These are phyloP conservation scores for Aphelocoma californica DNA, from an alignment of 2,797 vertebrate species.

Conservation along the genomic window DNA sequence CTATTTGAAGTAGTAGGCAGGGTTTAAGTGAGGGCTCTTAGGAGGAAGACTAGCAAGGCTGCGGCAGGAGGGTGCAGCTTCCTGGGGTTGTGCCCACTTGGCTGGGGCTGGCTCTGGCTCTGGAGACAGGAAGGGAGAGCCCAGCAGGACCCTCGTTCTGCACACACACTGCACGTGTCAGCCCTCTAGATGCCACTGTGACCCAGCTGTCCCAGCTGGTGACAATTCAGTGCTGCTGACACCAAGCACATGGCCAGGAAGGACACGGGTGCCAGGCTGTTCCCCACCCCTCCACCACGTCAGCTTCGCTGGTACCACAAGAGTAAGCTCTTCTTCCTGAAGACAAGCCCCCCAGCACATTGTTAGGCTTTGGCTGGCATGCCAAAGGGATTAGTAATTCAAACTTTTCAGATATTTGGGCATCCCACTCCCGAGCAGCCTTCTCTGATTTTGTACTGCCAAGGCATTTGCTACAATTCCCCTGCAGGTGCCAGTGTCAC, in stretches of 20 bases:
- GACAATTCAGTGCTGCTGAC: not conserved
- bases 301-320: not conserved
- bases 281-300: not conserved
- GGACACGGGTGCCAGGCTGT: not conserved
- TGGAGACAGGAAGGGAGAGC: not conserved
- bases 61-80: not conserved
- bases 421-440: not conserved
- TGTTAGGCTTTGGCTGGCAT: not conserved
- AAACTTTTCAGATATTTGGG: not conserved
- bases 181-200: constrained; percentile 69
- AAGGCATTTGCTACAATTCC: not conserved
- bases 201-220: not conserved
- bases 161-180: not conserved
- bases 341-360: not conserved
- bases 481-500: not conserved
- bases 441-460: not conserved
- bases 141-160: not conserved
- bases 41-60: not conserved
- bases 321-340: not conserved
- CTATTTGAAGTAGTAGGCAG: not conserved
- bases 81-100: not conserved
- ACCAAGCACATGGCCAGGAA: not conserved
- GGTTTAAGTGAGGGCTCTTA: not conserved
- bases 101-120: not conserved
- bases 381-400: not conserved